Conservation (phyloP, 1,140 invertebrate species). For the Drosophila eugracilis region DNA sequence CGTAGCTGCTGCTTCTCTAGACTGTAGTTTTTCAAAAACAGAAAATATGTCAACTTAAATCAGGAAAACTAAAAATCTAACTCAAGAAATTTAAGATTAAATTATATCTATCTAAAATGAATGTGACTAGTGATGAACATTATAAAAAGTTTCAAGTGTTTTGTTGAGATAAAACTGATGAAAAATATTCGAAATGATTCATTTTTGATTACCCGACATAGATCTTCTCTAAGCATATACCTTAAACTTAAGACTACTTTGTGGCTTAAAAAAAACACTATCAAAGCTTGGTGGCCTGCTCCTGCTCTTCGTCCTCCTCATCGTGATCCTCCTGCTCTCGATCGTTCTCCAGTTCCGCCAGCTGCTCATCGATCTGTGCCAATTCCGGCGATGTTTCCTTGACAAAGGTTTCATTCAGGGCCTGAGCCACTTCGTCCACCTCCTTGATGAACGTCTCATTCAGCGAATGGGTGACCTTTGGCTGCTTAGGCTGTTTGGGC, state of each 20-base stretch:
- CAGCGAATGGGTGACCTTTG: slow-evolving; percentile 26
- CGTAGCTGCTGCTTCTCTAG: slow-evolving; percentile 86
- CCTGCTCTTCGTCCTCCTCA: slow-evolving; percentile 48
- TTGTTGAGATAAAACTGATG: too few species aligned
- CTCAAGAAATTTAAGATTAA: too few species aligned
- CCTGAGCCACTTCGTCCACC: slow-evolving; percentile 60
- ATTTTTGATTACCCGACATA: too few species aligned
- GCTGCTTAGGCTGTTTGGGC: slow-evolving; percentile 85
- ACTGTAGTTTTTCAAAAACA: slow-evolving; percentile 32
- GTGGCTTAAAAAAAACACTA: slow-evolving; percentile 48
- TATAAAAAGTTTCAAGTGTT: neutral
- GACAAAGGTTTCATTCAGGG: slow-evolving; percentile 67
- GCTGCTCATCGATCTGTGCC: slow-evolving; percentile 56
- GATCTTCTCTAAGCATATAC: slow-evolving; percentile 9
- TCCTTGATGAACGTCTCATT: slow-evolving; percentile 70
- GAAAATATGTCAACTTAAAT: slow-evolving; percentile 7
- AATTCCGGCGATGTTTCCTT: slow-evolving; percentile 60
- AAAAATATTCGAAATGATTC: neutral
- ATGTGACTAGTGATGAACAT: too few species aligned
- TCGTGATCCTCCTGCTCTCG: slow-evolving; percentile 33
- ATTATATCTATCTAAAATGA: too few species aligned
- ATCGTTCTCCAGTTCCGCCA: slow-evolving; percentile 49
- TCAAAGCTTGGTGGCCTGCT: slow-evolving; percentile 69
- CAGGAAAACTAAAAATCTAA: neutral
- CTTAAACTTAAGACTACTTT: slow-evolving; percentile 47